Evolutionary conservation across 2,113 vertebrate species (phyloP), one percentile per base, ranked within the genome.

Genomic region (Brachypodius melanocephalos): DNA sequence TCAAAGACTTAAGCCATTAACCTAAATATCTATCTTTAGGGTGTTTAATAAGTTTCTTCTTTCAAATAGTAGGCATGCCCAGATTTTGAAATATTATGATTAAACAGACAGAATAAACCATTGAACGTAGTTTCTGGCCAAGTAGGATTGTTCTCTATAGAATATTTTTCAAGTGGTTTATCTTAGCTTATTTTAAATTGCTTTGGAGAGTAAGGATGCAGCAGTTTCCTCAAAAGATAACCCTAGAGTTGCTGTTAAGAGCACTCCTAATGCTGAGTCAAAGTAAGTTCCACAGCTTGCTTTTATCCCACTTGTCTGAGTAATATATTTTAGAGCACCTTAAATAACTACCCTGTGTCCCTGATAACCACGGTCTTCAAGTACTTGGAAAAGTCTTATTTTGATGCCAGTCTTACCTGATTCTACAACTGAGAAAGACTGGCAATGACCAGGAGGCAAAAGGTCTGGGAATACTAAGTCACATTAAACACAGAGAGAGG

Each of bases 91-190:
- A 91, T 80, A 67, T 32, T 90, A 15, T n/a, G 5, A 86, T 78
- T 71, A 74, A 61, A 62, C 13, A 63, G n/a, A 74, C 12, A 51
- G 20, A 51, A 76, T 88, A 34, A 28, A 6, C 1, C 6, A 75
- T 5, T 54, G 40, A 58, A 29, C 0, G 0, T 34, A 74, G 34
- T 54, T 90, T 49, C 40, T 75, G 81, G 48, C 38, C 68, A 76
- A 62, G 67, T 10, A 69, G n/a, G 17, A 54, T 46, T 76, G 18
- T 40, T 74, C 29, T 43, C 34, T 15, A 17, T 43, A 82, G 46
- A 55, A 63, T 17, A 67, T 76, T 94, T 96, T 94, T 79, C 59
- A 74, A 65, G 40, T 65, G 22, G 43, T 78, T 97, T 93, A 71
- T 88, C 69, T 82, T 57, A 93, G 20, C 34, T 88, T 85, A 69